A percentile compares a stretch with the other conserved stretches of the same genome.
Evolutionary conservation across 2,797 vertebrate species (phyloP).

Genomic region (Protonibea diacanthus): DNA sequence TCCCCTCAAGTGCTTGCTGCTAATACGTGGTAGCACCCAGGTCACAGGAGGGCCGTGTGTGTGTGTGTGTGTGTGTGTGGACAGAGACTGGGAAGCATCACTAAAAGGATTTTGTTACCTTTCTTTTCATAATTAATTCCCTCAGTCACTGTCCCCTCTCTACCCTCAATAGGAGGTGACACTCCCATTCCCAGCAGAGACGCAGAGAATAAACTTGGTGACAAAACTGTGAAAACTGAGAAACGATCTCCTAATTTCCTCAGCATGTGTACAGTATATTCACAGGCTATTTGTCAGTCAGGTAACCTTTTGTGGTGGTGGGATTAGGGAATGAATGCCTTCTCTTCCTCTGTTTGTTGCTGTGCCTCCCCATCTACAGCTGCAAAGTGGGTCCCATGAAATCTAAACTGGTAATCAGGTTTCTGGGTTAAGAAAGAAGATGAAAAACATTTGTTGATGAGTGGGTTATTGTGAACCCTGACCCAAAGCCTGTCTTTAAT

Average conservation of each 20-base stretch:
- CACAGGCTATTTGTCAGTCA: slow-evolving; percentile 35
- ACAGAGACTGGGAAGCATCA: neutral
- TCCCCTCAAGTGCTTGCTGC: neutral
- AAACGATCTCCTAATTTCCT: slow-evolving; percentile 53
- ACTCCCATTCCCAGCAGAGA: slow-evolving; percentile 49
- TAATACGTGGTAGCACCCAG: neutral
- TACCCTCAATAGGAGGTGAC: slow-evolving; percentile 58
- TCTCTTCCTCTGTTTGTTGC: slow-evolving; percentile 32
- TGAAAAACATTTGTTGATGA: slow-evolving; percentile 52
- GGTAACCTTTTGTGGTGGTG: slow-evolving; percentile 28
- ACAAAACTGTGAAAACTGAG: slow-evolving; percentile 60
- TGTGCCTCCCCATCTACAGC: slow-evolving; percentile 25
- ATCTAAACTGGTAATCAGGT: slow-evolving; percentile 69
- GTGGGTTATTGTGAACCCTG: slow-evolving; percentile 40
- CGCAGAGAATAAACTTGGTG: slow-evolving; percentile 53
- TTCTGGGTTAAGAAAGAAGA: slow-evolving; percentile 49
- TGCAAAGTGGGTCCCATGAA: slow-evolving; percentile 60
- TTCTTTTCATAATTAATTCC: slow-evolving; percentile 78
- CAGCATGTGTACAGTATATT: slow-evolving; percentile 11
- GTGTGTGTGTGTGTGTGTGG: slow-evolving; percentile 1
- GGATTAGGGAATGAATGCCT: slow-evolving; percentile 53
- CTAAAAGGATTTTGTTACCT: slow-evolving; percentile 70
- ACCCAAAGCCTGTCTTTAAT: slow-evolving; percentile 29
- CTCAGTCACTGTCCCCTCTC: slow-evolving; percentile 47
- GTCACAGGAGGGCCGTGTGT: slow-evolving; percentile 40